phyloP scores from a whole-genome alignment of 2,797 vertebrate species.

The Brachyalestes nurse region DNA sequence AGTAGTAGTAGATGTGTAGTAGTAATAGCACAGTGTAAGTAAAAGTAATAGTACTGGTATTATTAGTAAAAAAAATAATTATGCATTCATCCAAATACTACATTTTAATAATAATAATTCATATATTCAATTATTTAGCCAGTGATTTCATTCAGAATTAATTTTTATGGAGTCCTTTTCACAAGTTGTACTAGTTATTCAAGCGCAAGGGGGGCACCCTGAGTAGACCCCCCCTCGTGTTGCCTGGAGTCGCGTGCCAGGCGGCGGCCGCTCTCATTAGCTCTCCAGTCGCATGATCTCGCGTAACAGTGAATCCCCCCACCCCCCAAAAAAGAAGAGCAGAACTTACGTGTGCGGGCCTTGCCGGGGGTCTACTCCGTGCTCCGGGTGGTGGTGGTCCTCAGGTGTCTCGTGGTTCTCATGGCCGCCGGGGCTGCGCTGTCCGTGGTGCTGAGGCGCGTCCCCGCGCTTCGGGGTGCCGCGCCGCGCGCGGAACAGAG shows the following conservation, averaged over 20 bases:
- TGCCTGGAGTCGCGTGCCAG: background rate
- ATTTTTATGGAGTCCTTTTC: background rate
- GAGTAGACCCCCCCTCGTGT: background rate
- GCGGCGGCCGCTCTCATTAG: background rate
- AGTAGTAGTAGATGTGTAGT: too few relatives aligned
- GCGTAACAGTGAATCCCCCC: background rate
- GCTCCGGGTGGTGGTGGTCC: constrained; percentile 63
- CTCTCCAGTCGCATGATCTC: background rate
- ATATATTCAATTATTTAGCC: background rate
- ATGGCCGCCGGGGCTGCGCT: constrained; percentile 40
- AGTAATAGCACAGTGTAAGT: too few relatives aligned
- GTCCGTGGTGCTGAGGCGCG: constrained; percentile 52
- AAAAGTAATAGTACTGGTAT: too few relatives aligned
- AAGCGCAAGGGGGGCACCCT: background rate
- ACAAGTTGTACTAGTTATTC: background rate
- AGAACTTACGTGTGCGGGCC: constrained; percentile 72
- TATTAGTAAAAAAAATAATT: too few relatives aligned
- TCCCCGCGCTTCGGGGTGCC: constrained; percentile 68
- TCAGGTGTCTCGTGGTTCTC: constrained; percentile 56
- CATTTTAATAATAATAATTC: background rate
- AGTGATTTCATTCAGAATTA: too few relatives aligned
- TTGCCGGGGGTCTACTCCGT: constrained; percentile 53
- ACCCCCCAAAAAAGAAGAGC: background rate
- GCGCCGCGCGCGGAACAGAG: constrained; percentile 55
- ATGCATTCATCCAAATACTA: too few relatives aligned